These are phyloP conservation scores for Lepus oiostolus DNA, from an alignment of 2,797 vertebrate genomes.

Conservation along the genomic window DNA sequence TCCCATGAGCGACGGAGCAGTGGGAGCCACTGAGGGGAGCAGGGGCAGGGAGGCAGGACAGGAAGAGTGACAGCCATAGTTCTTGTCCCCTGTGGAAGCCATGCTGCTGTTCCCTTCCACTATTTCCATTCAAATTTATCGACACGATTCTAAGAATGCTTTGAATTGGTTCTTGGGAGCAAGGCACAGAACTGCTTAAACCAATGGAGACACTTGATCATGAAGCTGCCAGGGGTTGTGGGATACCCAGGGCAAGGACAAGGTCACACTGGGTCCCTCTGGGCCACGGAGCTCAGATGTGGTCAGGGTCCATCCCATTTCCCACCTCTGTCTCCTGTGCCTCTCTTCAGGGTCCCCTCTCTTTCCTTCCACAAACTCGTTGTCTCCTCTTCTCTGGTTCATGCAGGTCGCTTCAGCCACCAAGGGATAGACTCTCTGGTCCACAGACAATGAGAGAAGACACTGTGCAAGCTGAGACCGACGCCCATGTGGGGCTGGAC, in stretches of 20 bases:
- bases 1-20: not conserved
- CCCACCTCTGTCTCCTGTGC: too few species aligned
- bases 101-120: not conserved
- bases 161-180: not conserved
- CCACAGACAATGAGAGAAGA: not conserved
- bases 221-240: not conserved
- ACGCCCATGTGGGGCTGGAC: too few species aligned
- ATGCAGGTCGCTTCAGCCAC: not conserved
- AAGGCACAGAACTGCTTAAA: not conserved
- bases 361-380: not conserved
- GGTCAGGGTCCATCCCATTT: not conserved
- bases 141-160: not conserved
- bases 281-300: not conserved
- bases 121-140: not conserved
- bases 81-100: not conserved
- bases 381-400: not conserved
- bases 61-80: not conserved
- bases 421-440: not conserved
- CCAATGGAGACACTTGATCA: not conserved
- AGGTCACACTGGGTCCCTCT: not conserved
- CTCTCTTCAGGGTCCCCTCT: not conserved
- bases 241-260: not conserved
- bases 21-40: not conserved
- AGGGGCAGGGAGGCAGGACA: not conserved
- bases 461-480: too few species aligned